phyloP scores from a whole-genome alignment of 2,888 invertebrate species.

The Nymphalis c-album region DNA sequence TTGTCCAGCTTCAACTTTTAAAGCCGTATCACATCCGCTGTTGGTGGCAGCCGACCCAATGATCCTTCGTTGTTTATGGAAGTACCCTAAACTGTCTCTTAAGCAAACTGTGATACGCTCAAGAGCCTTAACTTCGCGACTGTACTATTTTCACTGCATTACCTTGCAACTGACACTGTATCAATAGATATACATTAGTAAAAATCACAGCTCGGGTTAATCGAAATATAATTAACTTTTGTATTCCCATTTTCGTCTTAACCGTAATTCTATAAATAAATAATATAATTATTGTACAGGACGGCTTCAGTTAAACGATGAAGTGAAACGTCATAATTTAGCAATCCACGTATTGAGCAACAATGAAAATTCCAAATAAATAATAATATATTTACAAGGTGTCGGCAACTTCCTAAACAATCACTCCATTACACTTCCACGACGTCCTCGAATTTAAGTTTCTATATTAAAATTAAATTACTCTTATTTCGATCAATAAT shows the following conservation, averaged over 20 bases:
- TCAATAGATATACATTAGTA: conserved; percentile 71
- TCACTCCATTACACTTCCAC: conserved; percentile 50
- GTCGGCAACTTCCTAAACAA: conserved; percentile 37
- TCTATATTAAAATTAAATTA: conserved; percentile 69
- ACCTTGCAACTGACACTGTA: conserved; percentile 41
- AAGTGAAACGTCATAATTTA: conserved; percentile 55
- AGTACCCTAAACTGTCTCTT: conserved; percentile 4
- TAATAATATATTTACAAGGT: conserved; percentile 49
- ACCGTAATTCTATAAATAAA: conserved; percentile 75
- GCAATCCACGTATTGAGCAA: conserved; percentile 47
- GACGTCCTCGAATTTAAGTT: conserved; percentile 60
- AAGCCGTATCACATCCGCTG: conserved; percentile 17
- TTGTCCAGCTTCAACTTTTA: conserved; percentile 13
- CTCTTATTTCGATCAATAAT: conserved; percentile 63
- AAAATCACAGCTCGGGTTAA: conserved; percentile 82
- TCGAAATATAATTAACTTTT: conserved; percentile 76
- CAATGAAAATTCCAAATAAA: conserved; percentile 43
- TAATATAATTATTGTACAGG: conserved; percentile 77
- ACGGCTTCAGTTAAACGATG: conserved; percentile 64
- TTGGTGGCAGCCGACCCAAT: conserved; percentile 8
- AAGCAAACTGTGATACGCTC: conserved; percentile 8
- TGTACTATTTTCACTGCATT: conserved; percentile 26
- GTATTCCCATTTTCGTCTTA: conserved; percentile 72
- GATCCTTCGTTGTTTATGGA: not conserved
- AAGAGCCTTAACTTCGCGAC: conserved; percentile 18